Evolutionary conservation across 92 coral and sea anemone genomes (phyloP).

Genomic region (Scolanthus callimorphus): DNA sequence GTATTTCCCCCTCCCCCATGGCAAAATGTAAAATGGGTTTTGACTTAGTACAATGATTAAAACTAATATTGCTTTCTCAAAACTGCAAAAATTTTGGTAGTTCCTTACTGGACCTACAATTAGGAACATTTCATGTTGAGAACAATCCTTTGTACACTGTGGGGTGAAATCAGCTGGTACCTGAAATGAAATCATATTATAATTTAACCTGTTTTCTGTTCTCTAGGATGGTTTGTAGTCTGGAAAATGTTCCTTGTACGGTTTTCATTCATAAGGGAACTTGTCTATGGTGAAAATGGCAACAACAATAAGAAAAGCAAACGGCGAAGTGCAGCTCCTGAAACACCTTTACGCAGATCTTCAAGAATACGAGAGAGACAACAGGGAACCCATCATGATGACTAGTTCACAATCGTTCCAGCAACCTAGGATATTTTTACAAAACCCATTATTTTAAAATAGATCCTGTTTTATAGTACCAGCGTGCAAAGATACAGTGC

Average conservation of each 20-base stretch:
- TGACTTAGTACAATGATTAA: no score
- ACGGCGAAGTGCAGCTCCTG: constrained; percentile 31
- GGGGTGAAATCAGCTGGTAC: not conserved
- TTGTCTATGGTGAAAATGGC: constrained; percentile 84
- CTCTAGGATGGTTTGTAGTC: constrained; percentile 81
- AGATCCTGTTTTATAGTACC: no score
- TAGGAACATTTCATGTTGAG: no score
- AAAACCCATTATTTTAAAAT: no score
- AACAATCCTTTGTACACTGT: no score
- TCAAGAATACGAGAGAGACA: constrained; percentile 63
- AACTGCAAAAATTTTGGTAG: no score
- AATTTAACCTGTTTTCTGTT: not conserved
- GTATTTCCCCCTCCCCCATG: no score
- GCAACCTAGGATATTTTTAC: not conserved
- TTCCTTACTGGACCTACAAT: no score
- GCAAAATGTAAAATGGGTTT: no score
- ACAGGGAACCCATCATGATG: constrained; percentile 19
- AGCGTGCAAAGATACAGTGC: no score
- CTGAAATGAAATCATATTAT: not conserved
- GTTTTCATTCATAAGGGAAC: constrained; percentile 89
- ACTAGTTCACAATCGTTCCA: no score
- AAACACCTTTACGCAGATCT: constrained; percentile 78
- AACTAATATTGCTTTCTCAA: no score
- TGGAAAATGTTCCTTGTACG: constrained; percentile 98
- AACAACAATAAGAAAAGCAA: constrained; percentile 48